A percentile compares a stretch with the other conserved stretches of the same genome.
Evolutionary conservation across 2,113 vertebrate species (phyloP).

Genomic region (Sander lucioperca): DNA sequence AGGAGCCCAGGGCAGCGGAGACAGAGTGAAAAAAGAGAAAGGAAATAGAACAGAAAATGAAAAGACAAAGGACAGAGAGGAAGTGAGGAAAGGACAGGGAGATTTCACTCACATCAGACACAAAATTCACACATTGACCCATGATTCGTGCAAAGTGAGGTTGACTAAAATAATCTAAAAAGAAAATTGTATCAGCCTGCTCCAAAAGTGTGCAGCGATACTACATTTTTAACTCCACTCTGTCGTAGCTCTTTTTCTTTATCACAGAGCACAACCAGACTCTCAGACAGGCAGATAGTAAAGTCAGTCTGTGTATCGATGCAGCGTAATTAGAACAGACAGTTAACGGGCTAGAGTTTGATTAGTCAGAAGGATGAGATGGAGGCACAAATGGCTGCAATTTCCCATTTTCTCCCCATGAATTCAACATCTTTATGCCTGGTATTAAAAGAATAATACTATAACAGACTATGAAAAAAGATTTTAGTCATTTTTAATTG

Average conservation of each 20-base stretch:
- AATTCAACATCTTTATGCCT: conserved; percentile 57
- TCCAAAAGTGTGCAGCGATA: neutral
- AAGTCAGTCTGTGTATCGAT: conserved; percentile 35
- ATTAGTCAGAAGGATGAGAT: conserved; percentile 58
- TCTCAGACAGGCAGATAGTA: conserved; percentile 33
- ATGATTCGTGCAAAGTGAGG: neutral
- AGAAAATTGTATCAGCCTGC: conserved; percentile 13
- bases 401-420: conserved; percentile 39
- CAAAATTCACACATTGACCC: conserved; percentile 21
- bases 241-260: neutral
- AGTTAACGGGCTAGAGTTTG: conserved; percentile 50
- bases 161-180: conserved; percentile 6
- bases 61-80: conserved; percentile 10
- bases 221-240: neutral
- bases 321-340: conserved; percentile 61
- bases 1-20: conserved; percentile 42
- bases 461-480: conserved; percentile 42
- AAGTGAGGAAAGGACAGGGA: neutral
- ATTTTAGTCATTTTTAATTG: conserved; percentile 57
- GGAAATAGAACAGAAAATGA: conserved; percentile 16
- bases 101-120: conserved; percentile 18
- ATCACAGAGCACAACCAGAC: conserved; percentile 6
- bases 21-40: neutral
- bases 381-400: conserved; percentile 41
- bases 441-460: conserved; percentile 57